phyloP scores from a whole-genome alignment of 2,888 invertebrate species.

The Lycophotia porphyrea region DNA sequence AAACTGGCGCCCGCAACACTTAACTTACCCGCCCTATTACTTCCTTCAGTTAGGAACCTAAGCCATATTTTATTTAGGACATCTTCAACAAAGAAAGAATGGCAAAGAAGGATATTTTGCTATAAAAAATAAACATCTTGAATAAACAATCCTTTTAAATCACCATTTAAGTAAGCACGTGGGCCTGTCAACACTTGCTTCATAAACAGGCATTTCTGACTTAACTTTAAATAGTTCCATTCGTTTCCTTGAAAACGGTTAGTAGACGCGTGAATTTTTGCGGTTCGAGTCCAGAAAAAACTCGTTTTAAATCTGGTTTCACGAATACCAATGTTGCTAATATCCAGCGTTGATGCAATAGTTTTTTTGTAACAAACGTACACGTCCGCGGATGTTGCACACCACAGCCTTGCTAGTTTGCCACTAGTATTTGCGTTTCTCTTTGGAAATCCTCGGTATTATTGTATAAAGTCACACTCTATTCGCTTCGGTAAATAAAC shows the following conservation, averaged over 20 bases:
- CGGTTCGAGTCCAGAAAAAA: slow-evolving; percentile 57
- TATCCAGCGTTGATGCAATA: slow-evolving; percentile 70
- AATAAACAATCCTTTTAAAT: background rate
- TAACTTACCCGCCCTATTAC: slow-evolving; percentile 64
- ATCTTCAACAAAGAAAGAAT: slow-evolving; percentile 8
- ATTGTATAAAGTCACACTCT: slow-evolving; percentile 51
- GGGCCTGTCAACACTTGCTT: slow-evolving; percentile 4
- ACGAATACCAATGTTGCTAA: slow-evolving; percentile 65
- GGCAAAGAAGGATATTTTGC: background rate
- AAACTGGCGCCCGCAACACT: slow-evolving; percentile 69
- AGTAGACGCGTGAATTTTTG: slow-evolving; percentile 44
- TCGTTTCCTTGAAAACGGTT: slow-evolving; percentile 51
- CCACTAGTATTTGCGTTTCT: slow-evolving; percentile 67
- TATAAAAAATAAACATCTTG: rapidly evolving
- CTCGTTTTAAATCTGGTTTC: slow-evolving; percentile 67
- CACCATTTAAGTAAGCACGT: slow-evolving; percentile 15
- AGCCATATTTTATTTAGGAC: slow-evolving; percentile 33
- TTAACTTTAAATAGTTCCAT: slow-evolving; percentile 35
- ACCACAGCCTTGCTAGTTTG: slow-evolving; percentile 68
- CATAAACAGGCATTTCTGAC: slow-evolving; percentile 45
- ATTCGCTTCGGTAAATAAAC: slow-evolving; percentile 19
- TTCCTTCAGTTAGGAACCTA: slow-evolving; percentile 33
- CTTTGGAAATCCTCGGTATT: slow-evolving; percentile 63
- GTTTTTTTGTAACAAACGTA: slow-evolving; percentile 64
- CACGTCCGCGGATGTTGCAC: slow-evolving; percentile 70